Conservation (phyloP, 2,888 invertebrate species). For the Mesoligia furuncula region DNA sequence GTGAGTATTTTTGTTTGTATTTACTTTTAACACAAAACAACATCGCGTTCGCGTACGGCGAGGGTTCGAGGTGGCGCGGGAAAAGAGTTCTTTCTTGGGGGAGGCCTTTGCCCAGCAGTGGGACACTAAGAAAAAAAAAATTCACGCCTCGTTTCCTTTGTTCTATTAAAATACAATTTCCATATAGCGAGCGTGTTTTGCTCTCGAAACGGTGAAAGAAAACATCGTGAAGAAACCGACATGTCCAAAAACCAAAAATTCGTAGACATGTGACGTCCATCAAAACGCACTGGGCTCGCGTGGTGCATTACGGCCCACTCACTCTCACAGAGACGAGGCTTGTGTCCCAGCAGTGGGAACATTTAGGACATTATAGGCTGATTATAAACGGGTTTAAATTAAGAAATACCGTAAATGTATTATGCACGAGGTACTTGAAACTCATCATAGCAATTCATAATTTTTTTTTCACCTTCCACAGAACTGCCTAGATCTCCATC, state of each 20-base stretch:
- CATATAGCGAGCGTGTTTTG: neutral
- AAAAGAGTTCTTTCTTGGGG: neutral
- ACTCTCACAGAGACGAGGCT: neutral
- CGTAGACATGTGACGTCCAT: neutral
- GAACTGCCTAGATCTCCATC: conserved; percentile 88
- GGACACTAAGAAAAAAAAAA: no score
- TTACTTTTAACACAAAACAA: neutral
- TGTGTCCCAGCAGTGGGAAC: neutral
- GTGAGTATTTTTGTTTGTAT: conserved; percentile 66
- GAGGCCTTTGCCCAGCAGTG: no score
- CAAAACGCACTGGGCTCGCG: neutral
- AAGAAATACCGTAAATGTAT: neutral
- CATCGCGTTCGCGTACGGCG: neutral
- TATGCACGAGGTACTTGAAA: neutral
- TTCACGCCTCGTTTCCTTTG: no score
- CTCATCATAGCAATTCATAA: neutral
- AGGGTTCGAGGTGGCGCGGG: neutral
- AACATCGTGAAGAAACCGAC: neutral
- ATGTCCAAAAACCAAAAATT: neutral
- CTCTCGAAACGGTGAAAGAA: neutral
- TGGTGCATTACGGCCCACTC: neutral
- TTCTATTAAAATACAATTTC: no score
- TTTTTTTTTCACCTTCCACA: conserved; percentile 66
- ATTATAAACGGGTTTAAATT: neutral
- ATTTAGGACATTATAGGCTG: neutral